phyloP scores from a whole-genome alignment of 1,140 invertebrate genomes.

The Colletes gigas region DNA sequence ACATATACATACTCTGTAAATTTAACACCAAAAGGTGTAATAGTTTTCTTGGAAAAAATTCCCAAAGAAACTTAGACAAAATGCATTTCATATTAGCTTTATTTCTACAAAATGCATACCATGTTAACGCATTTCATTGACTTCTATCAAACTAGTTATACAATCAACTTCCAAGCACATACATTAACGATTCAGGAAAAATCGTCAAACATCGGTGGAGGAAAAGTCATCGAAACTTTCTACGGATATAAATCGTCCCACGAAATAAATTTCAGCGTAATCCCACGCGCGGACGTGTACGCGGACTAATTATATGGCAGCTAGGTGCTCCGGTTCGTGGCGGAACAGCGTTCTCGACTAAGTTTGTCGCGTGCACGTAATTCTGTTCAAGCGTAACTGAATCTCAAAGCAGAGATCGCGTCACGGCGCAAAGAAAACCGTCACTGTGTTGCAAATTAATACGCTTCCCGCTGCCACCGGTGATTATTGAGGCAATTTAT shows the following conservation, averaged over 20 bases:
- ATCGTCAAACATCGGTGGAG: background rate
- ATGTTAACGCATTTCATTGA: background rate
- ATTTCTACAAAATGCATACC: too few species aligned
- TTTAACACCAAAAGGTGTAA: too few species aligned
- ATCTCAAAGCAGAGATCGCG: background rate
- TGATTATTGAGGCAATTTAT: background rate
- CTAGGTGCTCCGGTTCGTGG: background rate
- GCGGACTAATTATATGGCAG: conserved; percentile 13
- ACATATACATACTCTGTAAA: too few species aligned
- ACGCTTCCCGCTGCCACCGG: background rate
- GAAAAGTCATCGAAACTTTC: background rate
- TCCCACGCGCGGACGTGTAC: conserved; percentile 1
- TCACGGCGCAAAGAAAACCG: background rate
- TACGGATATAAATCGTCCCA: conserved; percentile 18
- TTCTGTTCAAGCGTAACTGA: background rate
- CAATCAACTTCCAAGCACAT: background rate
- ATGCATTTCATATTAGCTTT: too few species aligned
- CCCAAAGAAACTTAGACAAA: too few species aligned
- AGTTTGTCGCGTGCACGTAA: conserved; percentile 20
- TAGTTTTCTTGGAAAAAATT: too few species aligned
- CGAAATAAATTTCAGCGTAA: background rate
- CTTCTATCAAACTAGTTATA: background rate
- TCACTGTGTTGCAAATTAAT: conserved; percentile 5
- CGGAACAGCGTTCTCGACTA: conserved; percentile 5
- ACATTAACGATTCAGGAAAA: background rate